Evolutionary conservation across 2,113 vertebrate genomes (phyloP).

Genomic region (Chroicocephalus ridibundus): DNA sequence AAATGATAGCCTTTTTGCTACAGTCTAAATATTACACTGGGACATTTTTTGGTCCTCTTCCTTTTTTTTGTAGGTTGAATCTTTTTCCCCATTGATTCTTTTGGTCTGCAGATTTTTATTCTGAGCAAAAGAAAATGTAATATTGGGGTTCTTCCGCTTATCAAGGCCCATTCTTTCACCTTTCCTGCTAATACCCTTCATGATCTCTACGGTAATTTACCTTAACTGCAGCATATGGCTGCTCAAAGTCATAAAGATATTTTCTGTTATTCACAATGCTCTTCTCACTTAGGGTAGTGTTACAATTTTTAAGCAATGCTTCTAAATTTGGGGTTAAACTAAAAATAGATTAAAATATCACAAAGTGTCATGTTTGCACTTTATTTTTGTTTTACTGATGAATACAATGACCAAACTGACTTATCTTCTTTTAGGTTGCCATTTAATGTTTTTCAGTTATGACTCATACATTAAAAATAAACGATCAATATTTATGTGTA

Average conservation of each 20-base stretch:
- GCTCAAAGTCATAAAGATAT: neutral
- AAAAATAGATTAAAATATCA: neutral
- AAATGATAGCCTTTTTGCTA: neutral
- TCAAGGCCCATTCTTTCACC: neutral
- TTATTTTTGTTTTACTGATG: constrained; percentile 9
- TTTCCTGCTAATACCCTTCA: neutral
- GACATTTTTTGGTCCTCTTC: neutral
- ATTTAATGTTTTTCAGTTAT: constrained; percentile 17
- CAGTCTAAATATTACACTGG: neutral
- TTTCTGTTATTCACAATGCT: neutral
- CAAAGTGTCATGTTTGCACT: neutral
- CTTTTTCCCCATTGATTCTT: neutral
- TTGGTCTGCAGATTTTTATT: neutral
- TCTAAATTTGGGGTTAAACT: neutral
- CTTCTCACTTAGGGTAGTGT: neutral
- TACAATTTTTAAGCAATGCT: neutral
- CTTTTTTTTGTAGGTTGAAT: neutral
- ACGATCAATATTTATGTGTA: constrained; percentile 38
- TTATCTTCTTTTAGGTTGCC: neutral
- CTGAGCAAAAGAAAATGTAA: neutral
- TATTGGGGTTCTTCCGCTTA: neutral
- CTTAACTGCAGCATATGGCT: neutral
- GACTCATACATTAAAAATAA: constrained; percentile 51
- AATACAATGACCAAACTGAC: neutral
- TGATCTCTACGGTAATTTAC: neutral